Percentiles rank a stretch among this genome's conserved stretches.
These are phyloP conservation scores for Anaspis maculata DNA, from an alignment of 2,888 invertebrate species.

Conservation along the genomic window DNA sequence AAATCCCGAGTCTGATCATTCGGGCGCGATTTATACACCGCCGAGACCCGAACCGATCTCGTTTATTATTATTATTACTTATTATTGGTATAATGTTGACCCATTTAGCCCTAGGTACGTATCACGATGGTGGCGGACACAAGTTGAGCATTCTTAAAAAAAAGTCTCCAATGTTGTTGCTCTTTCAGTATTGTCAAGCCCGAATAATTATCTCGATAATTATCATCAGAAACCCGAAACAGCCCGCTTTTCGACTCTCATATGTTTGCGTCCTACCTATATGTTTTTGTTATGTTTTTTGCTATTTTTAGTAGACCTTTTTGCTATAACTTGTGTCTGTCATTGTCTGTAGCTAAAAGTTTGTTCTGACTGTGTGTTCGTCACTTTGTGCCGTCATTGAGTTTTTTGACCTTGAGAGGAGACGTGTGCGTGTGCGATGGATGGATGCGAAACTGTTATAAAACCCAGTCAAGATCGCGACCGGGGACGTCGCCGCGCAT, in stretches of 20 bases:
- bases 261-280: constrained; percentile 21
- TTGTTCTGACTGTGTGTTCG: constrained; percentile 37
- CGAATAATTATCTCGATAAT: too few species aligned
- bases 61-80: constrained; percentile 7
- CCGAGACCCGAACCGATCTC: too few species aligned
- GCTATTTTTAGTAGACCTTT: constrained; percentile 36
- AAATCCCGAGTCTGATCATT: constrained; percentile 43
- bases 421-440: constrained; percentile 19
- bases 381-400: constrained; percentile 39
- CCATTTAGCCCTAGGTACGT: constrained; percentile 39
- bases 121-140: constrained; percentile 43
- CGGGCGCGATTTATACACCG: constrained; percentile 20
- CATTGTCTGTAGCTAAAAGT: constrained; percentile 43
- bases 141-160: constrained; percentile 34
- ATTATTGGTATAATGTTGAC: constrained; percentile 11
- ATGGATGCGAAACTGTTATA: too few species aligned
- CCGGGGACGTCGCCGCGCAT: constrained; percentile 19
- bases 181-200: too few species aligned
- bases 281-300: constrained; percentile 10
- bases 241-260: constrained; percentile 16
- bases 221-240: constrained; percentile 12
- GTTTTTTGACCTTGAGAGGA: constrained; percentile 19
- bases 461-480: too few species aligned
- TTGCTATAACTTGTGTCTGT: constrained; percentile 47
- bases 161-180: constrained; percentile 37